phyloP scores from a whole-genome alignment of 2,113 vertebrate species.

The Tachuris rubrigastra region DNA sequence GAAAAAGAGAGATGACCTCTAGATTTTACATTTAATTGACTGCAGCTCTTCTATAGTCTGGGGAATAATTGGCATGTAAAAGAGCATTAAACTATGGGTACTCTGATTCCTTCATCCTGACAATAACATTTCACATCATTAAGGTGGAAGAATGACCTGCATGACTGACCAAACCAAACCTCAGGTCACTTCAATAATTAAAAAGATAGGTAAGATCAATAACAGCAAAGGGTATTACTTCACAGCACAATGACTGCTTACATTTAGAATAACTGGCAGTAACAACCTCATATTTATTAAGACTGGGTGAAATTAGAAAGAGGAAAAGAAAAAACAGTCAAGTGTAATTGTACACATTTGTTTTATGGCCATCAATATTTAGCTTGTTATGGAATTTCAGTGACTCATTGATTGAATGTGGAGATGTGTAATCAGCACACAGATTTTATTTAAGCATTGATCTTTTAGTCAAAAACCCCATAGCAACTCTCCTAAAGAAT shows the following conservation, averaged over 20 bases:
- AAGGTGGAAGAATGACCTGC: slow-evolving; percentile 30
- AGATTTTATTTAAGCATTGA: slow-evolving; percentile 53
- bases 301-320: not conserved
- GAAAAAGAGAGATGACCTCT: slow-evolving; percentile 3
- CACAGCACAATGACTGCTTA: slow-evolving; percentile 13
- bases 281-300: slow-evolving; percentile 46
- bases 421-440: slow-evolving; percentile 20
- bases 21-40: slow-evolving; percentile 56
- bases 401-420: slow-evolving; percentile 18
- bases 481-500: not conserved
- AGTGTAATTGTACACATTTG: not conserved
- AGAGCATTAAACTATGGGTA: slow-evolving; percentile 41
- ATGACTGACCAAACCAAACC: slow-evolving; percentile 47
- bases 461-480: not conserved
- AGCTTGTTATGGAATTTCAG: slow-evolving; percentile 40
- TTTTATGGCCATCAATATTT: slow-evolving; percentile 44
- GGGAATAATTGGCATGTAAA: slow-evolving; percentile 44
- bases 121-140: slow-evolving; percentile 57
- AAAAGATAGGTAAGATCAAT: slow-evolving; percentile 59
- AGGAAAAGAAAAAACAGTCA: not conserved
- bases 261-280: not conserved
- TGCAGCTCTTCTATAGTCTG: slow-evolving; percentile 32
- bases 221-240: slow-evolving; percentile 24
- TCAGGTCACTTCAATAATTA: slow-evolving; percentile 61
- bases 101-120: not conserved